A percentile compares a stretch with the other conserved stretches of the same genome.
These are phyloP conservation scores for Tetragonula carbonaria DNA, from an alignment of 2,888 invertebrate genomes.

Conservation along the genomic window DNA sequence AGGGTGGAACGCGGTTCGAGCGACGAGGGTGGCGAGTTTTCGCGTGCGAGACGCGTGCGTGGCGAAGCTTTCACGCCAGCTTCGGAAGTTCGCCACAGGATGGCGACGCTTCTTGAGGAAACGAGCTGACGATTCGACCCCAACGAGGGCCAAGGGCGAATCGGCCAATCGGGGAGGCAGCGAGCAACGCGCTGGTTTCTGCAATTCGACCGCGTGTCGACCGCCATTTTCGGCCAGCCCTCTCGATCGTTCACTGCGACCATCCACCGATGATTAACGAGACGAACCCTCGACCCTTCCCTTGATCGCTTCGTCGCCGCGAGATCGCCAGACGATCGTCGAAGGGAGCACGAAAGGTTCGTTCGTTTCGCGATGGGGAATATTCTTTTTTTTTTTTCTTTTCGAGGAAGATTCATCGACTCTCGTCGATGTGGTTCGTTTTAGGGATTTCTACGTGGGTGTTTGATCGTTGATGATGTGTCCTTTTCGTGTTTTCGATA, in stretches of 20 bases:
- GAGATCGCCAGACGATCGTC: neutral
- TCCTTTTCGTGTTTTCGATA: too few relatives aligned
- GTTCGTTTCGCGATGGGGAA: neutral
- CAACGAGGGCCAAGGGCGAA: conserved; percentile 56
- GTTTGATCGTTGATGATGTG: too few relatives aligned
- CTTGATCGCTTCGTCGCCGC: neutral
- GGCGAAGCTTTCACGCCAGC: conserved; percentile 47
- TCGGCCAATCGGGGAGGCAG: conserved; percentile 68
- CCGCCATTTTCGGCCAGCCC: conserved; percentile 69
- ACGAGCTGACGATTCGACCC: conserved; percentile 55
- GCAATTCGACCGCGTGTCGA: conserved; percentile 58
- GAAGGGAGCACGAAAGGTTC: neutral
- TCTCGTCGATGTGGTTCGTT: neutral
- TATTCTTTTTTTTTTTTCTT: neutral
- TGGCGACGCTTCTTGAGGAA: conserved; percentile 73
- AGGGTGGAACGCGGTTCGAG: neutral
- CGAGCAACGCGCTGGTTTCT: conserved; percentile 57
- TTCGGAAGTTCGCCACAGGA: conserved; percentile 73
- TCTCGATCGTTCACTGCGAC: conserved; percentile 28
- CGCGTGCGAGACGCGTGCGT: neutral
- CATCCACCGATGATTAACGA: conserved; percentile 47
- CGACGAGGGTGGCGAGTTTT: conserved; percentile 17
- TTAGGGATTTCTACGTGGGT: too few relatives aligned
- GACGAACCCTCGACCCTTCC: neutral
- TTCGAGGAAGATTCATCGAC: neutral